phyloP scores from a whole-genome alignment of 1,140 invertebrate genomes.

The Drosophila biarmipes region DNA sequence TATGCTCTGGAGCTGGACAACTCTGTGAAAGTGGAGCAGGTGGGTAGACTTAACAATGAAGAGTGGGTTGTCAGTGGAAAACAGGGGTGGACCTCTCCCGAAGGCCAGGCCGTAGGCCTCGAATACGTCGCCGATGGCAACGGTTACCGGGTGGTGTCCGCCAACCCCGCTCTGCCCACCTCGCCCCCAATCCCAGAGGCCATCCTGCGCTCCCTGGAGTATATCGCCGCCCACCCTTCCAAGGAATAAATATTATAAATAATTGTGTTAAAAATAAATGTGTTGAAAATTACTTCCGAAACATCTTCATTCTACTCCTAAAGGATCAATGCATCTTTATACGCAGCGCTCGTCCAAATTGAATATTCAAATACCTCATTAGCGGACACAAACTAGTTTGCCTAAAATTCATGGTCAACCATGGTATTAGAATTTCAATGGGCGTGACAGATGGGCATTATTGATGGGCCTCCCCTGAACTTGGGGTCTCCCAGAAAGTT shows the following conservation, averaged over 20 bases:
- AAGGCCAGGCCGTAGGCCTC: conserved; percentile 84
- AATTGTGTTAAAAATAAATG: conserved; percentile 30
- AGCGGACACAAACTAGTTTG: conserved; percentile 44
- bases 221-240: conserved; percentile 72
- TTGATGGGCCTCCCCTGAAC: conserved; percentile 30
- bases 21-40: conserved; percentile 90
- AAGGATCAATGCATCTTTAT: conserved; percentile 5
- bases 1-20: conserved; percentile 90
- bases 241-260: conserved; percentile 49
- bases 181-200: conserved; percentile 88
- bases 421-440: conserved; percentile 6
- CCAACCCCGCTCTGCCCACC: conserved; percentile 87
- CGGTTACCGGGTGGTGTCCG: conserved; percentile 88
- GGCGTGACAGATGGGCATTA: conserved; percentile 11
- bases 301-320: neutral
- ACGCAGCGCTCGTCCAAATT: neutral
- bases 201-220: conserved; percentile 86
- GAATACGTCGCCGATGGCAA: conserved; percentile 87
- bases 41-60: conserved; percentile 88
- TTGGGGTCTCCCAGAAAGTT: conserved; percentile 6
- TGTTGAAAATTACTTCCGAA: conserved; percentile 17
- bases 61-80: conserved; percentile 89
- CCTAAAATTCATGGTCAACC: conserved; percentile 44
- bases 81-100: conserved; percentile 90
- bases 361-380: conserved; percentile 6